Percentiles rank a stretch among this genome's conserved stretches.
These are phyloP conservation scores for Torymus tubicola DNA, from an alignment of 2,888 invertebrate genomes.

Conservation along the genomic window DNA sequence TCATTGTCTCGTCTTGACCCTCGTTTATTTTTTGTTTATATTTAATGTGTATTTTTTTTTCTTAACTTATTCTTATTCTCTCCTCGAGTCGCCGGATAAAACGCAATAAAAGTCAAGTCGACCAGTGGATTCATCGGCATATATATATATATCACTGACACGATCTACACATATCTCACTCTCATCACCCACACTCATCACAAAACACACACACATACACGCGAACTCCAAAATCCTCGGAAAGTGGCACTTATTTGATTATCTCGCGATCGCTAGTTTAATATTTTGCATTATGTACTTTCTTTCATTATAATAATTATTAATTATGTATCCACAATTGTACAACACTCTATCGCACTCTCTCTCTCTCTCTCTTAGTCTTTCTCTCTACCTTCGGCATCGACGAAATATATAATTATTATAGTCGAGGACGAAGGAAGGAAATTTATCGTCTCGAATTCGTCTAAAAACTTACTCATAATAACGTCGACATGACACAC, in stretches of 20 bases:
- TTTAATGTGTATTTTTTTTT: background rate
- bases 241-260: constrained; percentile 57
- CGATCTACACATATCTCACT: too few relatives aligned
- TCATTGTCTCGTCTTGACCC: constrained; percentile 65
- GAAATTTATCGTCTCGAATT: background rate
- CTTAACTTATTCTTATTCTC: constrained; percentile 19
- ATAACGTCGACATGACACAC: constrained; percentile 9
- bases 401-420: background rate
- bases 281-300: constrained; percentile 32
- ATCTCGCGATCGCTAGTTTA: constrained; percentile 48
- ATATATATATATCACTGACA: background rate
- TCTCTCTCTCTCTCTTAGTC: background rate
- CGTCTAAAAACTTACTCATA: constrained; percentile 6
- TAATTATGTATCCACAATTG: constrained; percentile 1
- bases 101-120: constrained; percentile 28
- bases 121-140: background rate
- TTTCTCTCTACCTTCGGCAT: background rate
- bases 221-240: constrained; percentile 54
- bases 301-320: constrained; percentile 46
- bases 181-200: too few relatives aligned
- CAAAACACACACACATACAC: background rate
- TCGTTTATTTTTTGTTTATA: constrained; percentile 61
- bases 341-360: background rate
- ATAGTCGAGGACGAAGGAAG: constrained; percentile 4
- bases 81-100: constrained; percentile 54